These are phyloP conservation scores for Lepidostoma basale DNA, from an alignment of 1,140 invertebrate species.

Conservation along the genomic window DNA sequence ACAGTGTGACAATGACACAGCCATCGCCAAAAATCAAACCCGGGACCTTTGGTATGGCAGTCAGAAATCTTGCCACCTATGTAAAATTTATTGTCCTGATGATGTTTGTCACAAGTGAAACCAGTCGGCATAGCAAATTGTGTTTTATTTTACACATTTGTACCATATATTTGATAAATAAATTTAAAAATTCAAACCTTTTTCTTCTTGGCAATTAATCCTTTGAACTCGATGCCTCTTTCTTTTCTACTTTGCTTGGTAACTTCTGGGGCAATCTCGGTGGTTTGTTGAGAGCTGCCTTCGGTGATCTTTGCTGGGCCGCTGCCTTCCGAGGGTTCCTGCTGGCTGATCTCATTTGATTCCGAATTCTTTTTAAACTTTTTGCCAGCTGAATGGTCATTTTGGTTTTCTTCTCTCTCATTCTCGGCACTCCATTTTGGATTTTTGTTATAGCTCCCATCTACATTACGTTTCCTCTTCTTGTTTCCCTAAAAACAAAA, in stretches of 20 bases:
- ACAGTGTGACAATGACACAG: no score
- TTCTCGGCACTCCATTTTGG: background rate
- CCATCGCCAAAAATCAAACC: background rate
- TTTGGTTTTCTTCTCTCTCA: background rate
- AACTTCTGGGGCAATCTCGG: slow-evolving; percentile 3
- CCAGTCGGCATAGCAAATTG: background rate
- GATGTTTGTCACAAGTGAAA: no score
- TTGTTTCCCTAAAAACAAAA: slow-evolving; percentile 41
- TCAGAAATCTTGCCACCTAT: background rate
- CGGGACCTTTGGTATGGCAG: no score
- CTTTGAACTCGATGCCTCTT: slow-evolving; percentile 28
- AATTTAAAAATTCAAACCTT: slow-evolving; percentile 33
- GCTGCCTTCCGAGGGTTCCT: background rate
- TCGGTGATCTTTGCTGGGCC: background rate
- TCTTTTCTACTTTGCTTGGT: slow-evolving; percentile 28
- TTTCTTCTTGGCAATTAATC: slow-evolving; percentile 41
- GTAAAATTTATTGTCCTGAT: background rate
- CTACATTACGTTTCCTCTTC: slow-evolving; percentile 37
- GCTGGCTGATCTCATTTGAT: no score
- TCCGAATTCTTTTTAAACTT: slow-evolving; percentile 13
- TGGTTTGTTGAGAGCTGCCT: background rate
- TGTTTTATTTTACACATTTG: background rate
- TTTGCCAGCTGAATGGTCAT: background rate
- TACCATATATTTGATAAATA: background rate
- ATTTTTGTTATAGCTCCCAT: background rate